These are phyloP conservation scores for Abramis brama DNA, from an alignment of 2,113 vertebrate genomes.

Conservation along the genomic window DNA sequence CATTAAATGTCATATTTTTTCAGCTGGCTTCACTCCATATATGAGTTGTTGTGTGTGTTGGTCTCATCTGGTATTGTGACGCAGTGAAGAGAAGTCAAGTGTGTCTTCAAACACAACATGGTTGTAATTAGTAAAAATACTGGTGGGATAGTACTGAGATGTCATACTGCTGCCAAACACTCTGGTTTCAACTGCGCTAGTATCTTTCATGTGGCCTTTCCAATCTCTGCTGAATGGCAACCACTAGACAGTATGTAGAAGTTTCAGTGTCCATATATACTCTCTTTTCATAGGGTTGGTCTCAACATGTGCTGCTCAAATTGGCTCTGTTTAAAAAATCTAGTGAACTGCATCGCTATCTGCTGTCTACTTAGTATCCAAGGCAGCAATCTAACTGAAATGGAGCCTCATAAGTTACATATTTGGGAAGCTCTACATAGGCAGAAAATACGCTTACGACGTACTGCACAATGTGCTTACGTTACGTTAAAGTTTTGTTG, in stretches of 20 bases:
- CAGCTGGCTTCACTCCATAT: slow-evolving; percentile 33
- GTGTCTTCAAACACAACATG: slow-evolving; percentile 50
- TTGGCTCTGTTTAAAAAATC: neutral
- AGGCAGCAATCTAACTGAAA: neutral
- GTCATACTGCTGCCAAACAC: slow-evolving; percentile 43
- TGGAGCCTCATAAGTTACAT: neutral
- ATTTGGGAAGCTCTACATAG: neutral
- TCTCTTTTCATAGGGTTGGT: slow-evolving; percentile 35
- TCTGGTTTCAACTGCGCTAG: slow-evolving; percentile 42
- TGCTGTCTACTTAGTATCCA: neutral
- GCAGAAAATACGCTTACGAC: neutral
- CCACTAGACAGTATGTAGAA: slow-evolving; percentile 25
- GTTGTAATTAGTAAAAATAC: slow-evolving; percentile 54
- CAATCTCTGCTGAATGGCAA: slow-evolving; percentile 40
- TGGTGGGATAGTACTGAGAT: slow-evolving; percentile 50
- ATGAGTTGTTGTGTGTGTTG: slow-evolving; percentile 5
- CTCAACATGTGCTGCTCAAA: slow-evolving; percentile 30
- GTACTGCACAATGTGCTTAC: neutral
- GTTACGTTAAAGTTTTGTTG: too few relatives aligned
- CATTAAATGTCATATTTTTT: slow-evolving; percentile 37
- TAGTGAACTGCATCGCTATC: neutral
- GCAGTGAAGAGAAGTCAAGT: slow-evolving; percentile 4
- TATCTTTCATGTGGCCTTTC: slow-evolving; percentile 58
- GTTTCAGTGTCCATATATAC: slow-evolving; percentile 25
- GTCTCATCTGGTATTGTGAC: slow-evolving; percentile 32